Evolutionary conservation across 2,113 vertebrate species (phyloP).

Genomic region (Isurus oxyrinchus): DNA sequence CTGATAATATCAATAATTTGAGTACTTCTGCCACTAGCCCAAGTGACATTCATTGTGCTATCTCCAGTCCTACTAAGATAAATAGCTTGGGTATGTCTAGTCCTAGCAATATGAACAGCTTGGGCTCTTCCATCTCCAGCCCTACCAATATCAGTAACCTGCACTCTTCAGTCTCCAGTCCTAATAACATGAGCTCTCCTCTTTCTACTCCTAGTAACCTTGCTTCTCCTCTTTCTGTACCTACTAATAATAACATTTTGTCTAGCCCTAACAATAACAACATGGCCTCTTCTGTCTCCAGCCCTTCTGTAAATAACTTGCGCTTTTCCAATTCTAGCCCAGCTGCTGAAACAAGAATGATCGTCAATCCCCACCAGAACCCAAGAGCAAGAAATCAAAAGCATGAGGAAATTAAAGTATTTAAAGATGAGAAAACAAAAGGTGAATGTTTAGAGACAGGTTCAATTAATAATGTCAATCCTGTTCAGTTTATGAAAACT

Average conservation of each 20-base stretch:
- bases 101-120: conserved; percentile 57
- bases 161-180: conserved; percentile 71
- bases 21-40: conserved; percentile 3
- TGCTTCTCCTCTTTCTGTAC: conserved; percentile 84
- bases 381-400: conserved; percentile 71
- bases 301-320: conserved; percentile 57
- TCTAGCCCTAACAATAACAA: conserved; percentile 71
- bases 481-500: conserved; percentile 89
- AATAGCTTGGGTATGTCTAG: conserved; percentile 43
- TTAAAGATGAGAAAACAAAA: conserved; percentile 83
- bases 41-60: neutral
- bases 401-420: conserved; percentile 76
- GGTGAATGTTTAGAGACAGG: conserved; percentile 70
- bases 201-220: conserved; percentile 72
- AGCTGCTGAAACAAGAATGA: conserved; percentile 62
- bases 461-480: conserved; percentile 68
- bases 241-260: conserved; percentile 66
- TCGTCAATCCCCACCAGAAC: conserved; percentile 71
- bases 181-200: conserved; percentile 65
- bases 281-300: conserved; percentile 64
- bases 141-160: conserved; percentile 67
- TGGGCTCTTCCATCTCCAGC: conserved; percentile 77
- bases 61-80: conserved; percentile 3
- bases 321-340: conserved; percentile 52
- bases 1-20: conserved; percentile 58